Evolutionary conservation across 2,797 vertebrate species (phyloP), one percentile per base, ranked within the genome.

Genomic region (Coreius guichenoti): DNA sequence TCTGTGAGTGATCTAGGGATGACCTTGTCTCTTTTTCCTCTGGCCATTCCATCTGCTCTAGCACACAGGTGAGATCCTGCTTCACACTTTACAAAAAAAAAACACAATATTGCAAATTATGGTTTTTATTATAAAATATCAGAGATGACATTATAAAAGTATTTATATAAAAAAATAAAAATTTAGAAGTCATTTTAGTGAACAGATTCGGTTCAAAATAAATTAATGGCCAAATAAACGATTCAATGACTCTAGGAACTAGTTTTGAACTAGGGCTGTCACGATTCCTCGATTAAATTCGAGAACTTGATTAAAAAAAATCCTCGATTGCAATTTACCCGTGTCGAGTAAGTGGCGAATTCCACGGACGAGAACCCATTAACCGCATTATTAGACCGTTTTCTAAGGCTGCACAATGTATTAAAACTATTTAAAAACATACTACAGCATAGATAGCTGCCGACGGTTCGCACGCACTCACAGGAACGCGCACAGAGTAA

Each of bases 1-100:
- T 95, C 95, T 21, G n/a, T 96, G 29, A 96, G 96, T 77, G 95
- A 96, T 91, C 87, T 96, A 92, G 94, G 95, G 81, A 94, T 96
- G 88, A 96, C 96, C n/a, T 86, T 96, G 89, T 95, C 94, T 17
- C 92, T 96, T 80, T 95, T 95, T 89, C 95, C 96, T 69, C 92
- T 96, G 90, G 96, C 95, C 3, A 95, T 96, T 82, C 93, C 92
- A 63, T 96, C 95, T 82, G 96, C 96, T 89, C 85, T 96, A 89
- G 94, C 94, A 80, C 96, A 96, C 95, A 96, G 95, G 95, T 96
- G 92, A 88, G 86, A 17, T 61, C 61, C 61, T 54, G 21, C 31
- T 36, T 81, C 45, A 70, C 14, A 4, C 36, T 61, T 56, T 17
- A 47, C 39, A 16, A 58, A 51, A 49, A 74, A 0, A 43, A 73